Percentiles rank a stretch among this genome's conserved stretches.
Conservation (phyloP, 2,113 vertebrate genomes). For the Phoenicopterus ruber region DNA sequence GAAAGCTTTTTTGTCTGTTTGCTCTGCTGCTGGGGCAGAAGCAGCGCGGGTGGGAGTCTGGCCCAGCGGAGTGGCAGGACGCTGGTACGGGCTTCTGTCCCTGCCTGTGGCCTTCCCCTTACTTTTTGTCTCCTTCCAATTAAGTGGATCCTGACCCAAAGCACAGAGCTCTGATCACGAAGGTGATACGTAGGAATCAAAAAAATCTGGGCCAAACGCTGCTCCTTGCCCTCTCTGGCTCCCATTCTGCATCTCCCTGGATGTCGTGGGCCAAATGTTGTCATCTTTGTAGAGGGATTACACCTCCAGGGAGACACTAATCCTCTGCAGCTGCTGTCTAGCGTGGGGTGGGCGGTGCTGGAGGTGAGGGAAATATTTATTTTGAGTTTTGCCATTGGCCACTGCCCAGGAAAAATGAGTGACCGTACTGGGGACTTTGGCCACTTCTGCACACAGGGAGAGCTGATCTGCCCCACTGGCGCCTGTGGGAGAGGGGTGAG, state of each 20-base stretch:
- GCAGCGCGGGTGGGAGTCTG: background rate
- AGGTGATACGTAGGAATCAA: background rate
- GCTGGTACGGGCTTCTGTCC: background rate
- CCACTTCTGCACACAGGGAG: background rate
- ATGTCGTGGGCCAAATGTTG: background rate
- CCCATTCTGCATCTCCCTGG: background rate
- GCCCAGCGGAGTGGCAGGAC: background rate
- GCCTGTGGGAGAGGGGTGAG: background rate
- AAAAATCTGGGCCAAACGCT: background rate
- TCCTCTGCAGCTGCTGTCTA: constrained; percentile 66
- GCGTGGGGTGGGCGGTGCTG: background rate
- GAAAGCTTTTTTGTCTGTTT: background rate
- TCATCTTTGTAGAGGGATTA: background rate
- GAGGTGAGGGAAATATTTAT: constrained; percentile 53
- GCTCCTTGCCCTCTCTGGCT: background rate
- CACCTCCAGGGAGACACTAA: background rate
- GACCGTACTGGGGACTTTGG: background rate
- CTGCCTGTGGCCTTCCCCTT: background rate
- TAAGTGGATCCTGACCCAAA: background rate
- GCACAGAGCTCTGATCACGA: background rate
- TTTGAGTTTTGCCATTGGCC: constrained; percentile 62
- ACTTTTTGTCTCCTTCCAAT: background rate
- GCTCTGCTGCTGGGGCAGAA: background rate
- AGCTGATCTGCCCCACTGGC: background rate
- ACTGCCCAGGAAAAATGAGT: constrained; percentile 23